These are phyloP conservation scores for Phortica okadai DNA, from an alignment of 2,888 invertebrate genomes.

Conservation along the genomic window DNA sequence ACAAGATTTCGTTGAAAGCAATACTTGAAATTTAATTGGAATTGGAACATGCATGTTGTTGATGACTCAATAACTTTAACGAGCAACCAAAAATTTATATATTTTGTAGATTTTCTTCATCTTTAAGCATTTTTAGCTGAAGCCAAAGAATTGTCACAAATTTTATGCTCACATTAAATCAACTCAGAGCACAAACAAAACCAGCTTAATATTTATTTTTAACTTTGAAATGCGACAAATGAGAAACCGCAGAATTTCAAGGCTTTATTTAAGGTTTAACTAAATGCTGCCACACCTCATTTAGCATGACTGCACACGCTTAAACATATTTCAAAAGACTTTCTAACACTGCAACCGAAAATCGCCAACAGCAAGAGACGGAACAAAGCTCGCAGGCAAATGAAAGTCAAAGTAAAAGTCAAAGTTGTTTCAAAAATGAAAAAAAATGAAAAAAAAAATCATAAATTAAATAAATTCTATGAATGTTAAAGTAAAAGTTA, in stretches of 20 bases:
- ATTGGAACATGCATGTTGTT: background rate
- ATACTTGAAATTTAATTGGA: conserved; percentile 8
- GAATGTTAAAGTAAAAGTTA: conserved; percentile 33
- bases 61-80: background rate
- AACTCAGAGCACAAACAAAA: no score
- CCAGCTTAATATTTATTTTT: no score
- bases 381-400: conserved; percentile 1
- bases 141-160: no score
- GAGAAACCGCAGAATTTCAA: no score
- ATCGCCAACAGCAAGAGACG: background rate
- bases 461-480: conserved; percentile 17
- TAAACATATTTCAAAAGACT: background rate
- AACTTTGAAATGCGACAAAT: no score
- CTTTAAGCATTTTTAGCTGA: no score
- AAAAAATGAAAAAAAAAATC: background rate
- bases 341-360: background rate
- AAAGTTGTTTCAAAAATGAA: background rate
- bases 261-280: no score
- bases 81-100: no score
- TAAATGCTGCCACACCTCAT: no score
- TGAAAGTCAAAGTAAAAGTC: conserved; percentile 28
- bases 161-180: no score
- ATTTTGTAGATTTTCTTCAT: no score
- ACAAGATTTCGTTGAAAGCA: background rate
- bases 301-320: no score